phyloP scores from a whole-genome alignment of 2,888 invertebrate species.

The Polyommatus icarus region DNA sequence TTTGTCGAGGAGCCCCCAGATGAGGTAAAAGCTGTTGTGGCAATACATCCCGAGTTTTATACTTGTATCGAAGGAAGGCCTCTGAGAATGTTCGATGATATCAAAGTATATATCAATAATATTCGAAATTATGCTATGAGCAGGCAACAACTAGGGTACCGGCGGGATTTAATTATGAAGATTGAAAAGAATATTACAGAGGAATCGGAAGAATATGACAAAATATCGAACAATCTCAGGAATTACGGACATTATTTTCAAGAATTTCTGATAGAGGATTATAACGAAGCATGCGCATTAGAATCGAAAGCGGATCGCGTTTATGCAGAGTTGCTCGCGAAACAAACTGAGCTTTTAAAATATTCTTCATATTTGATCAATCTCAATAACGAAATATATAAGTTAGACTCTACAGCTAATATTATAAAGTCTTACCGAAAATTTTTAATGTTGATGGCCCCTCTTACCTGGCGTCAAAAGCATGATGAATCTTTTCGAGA shows the following conservation, averaged over 20 bases:
- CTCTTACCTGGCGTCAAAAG: constrained; percentile 66
- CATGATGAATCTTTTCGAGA: constrained; percentile 62
- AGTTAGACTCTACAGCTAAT: constrained; percentile 66
- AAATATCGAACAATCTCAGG: constrained; percentile 58
- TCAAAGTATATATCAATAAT: constrained; percentile 79
- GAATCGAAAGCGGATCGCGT: constrained; percentile 62
- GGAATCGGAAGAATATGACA: constrained; percentile 58
- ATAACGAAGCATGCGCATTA: constrained; percentile 65
- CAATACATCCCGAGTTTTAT: constrained; percentile 84
- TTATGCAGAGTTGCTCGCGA: constrained; percentile 56
- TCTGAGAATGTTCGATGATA: constrained; percentile 79
- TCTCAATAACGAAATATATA: constrained; percentile 67
- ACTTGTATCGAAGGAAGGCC: constrained; percentile 82
- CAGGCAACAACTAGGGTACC: constrained; percentile 73
- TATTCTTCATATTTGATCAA: constrained; percentile 61
- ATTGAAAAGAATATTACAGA: constrained; percentile 60
- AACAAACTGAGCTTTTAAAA: constrained; percentile 62
- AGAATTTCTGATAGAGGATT: constrained; percentile 71
- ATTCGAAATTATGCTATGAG: constrained; percentile 74
- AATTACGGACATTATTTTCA: constrained; percentile 70
- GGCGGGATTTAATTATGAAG: constrained; percentile 66
- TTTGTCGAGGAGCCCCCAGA: constrained; percentile 79
- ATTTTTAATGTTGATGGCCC: constrained; percentile 68
- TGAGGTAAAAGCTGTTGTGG: constrained; percentile 80
- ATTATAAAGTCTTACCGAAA: constrained; percentile 67